Conservation (phyloP, 1,140 invertebrate genomes). For the Drosophila varians region DNA sequence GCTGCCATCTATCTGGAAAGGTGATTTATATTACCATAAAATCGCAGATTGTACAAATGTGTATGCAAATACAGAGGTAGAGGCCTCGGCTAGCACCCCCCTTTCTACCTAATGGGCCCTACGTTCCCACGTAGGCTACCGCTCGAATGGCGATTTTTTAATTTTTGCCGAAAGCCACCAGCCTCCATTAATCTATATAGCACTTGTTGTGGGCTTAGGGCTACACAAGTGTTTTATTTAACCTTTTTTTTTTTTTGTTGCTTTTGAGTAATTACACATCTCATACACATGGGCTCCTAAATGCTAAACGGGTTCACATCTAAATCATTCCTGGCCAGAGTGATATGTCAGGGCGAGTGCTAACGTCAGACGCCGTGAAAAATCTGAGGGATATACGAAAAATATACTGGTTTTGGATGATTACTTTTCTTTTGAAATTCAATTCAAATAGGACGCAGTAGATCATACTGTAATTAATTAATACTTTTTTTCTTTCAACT, state of each 20-base stretch:
- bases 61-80: not conserved
- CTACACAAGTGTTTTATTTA: conserved; percentile 8
- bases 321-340: conserved; percentile 18
- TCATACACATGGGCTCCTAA: conserved; percentile 6
- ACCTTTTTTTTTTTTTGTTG: not conserved
- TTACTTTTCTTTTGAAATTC: not conserved
- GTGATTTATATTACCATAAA: conserved; percentile 48
- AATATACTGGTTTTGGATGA: conserved; percentile 12
- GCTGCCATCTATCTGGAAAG: conserved; percentile 19
- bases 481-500: no score
- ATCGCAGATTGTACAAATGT: conserved; percentile 4
- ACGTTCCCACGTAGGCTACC: no score
- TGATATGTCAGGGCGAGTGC: conserved; percentile 17
- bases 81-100: conserved; percentile 15
- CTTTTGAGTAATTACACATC: conserved; percentile 8
- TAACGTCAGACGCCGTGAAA: conserved; percentile 21
- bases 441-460: not conserved
- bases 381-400: conserved; percentile 28
- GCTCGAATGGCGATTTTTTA: conserved; percentile 33
- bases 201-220: conserved; percentile 24
- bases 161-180: conserved; percentile 25
- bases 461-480: no score
- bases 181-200: conserved; percentile 39
- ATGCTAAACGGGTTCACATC: conserved; percentile 4
- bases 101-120: conserved; percentile 28